These are phyloP conservation scores for Troilus luridus DNA, from an alignment of 2,888 invertebrate species.

Conservation along the genomic window DNA sequence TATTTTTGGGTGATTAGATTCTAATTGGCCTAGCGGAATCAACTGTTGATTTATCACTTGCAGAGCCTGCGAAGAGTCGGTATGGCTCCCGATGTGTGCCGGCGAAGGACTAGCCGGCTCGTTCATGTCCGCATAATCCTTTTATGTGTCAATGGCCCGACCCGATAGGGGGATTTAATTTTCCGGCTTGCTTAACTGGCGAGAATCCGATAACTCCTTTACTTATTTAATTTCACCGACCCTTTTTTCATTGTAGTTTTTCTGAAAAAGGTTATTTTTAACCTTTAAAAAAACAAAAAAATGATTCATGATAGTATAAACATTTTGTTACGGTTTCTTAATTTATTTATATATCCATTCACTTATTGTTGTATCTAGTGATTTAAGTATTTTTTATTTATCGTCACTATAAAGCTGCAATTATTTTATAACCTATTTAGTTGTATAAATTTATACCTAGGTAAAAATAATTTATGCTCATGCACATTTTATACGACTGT, in stretches of 20 bases:
- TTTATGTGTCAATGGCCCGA: conserved; percentile 26
- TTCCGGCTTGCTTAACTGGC: conserved; percentile 14
- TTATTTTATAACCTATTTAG: no score
- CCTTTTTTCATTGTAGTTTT: conserved; percentile 3
- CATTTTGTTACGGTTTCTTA: neutral
- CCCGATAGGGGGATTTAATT: conserved; percentile 40
- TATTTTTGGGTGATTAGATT: neutral
- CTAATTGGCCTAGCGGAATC: neutral
- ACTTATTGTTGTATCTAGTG: no score
- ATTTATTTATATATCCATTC: no score
- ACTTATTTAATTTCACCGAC: neutral
- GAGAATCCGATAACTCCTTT: conserved; percentile 29
- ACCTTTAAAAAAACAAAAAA: neutral
- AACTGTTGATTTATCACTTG: neutral
- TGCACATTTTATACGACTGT: no score
- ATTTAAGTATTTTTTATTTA: no score
- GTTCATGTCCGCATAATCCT: neutral
- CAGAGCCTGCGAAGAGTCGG: neutral
- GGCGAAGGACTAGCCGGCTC: neutral
- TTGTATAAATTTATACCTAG: no score
- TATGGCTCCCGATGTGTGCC: neutral
- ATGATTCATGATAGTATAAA: neutral
- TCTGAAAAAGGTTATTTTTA: neutral
- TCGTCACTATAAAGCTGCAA: no score
- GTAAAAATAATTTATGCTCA: no score